These are phyloP conservation scores for Pogona vitticeps DNA, from an alignment of 2,113 vertebrate genomes.

Conservation along the genomic window DNA sequence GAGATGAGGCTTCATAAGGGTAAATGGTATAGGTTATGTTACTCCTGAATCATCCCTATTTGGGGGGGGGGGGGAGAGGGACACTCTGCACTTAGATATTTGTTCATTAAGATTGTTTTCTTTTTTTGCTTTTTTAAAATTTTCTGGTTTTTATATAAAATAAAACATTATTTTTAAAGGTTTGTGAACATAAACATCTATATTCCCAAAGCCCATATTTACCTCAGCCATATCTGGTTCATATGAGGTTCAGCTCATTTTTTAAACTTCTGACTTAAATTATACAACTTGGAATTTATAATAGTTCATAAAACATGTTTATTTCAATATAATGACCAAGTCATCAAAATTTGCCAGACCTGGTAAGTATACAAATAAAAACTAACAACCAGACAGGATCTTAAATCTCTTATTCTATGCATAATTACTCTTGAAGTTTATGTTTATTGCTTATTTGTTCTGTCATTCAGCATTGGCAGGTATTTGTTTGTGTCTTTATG, in stretches of 20 bases:
- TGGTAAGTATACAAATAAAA: conserved; percentile 12
- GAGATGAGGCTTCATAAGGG: too few relatives aligned
- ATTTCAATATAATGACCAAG: conserved; percentile 13
- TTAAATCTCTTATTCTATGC: not conserved
- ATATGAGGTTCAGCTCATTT: not conserved
- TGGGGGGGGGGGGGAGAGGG: too few relatives aligned
- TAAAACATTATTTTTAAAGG: not conserved
- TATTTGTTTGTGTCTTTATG: not conserved
- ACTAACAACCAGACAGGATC: not conserved
- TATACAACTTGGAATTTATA: too few relatives aligned
- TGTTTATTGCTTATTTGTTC: conserved; percentile 29
- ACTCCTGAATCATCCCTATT: too few relatives aligned
- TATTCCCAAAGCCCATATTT: not conserved
- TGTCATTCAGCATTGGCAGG: not conserved
- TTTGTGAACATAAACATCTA: not conserved
- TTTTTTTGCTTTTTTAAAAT: too few relatives aligned
- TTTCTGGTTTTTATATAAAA: too few relatives aligned
- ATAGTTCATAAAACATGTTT: conserved; percentile 19
- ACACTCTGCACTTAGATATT: too few relatives aligned
- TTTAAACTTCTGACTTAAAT: not conserved
- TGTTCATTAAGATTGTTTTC: too few relatives aligned
- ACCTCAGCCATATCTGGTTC: not conserved
- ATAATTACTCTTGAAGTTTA: conserved; percentile 2
- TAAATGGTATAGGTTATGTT: too few relatives aligned
- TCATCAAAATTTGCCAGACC: conserved; percentile 8